Conservation (phyloP, 2,113 vertebrate genomes). For the Gadus chalcogrammus region DNA sequence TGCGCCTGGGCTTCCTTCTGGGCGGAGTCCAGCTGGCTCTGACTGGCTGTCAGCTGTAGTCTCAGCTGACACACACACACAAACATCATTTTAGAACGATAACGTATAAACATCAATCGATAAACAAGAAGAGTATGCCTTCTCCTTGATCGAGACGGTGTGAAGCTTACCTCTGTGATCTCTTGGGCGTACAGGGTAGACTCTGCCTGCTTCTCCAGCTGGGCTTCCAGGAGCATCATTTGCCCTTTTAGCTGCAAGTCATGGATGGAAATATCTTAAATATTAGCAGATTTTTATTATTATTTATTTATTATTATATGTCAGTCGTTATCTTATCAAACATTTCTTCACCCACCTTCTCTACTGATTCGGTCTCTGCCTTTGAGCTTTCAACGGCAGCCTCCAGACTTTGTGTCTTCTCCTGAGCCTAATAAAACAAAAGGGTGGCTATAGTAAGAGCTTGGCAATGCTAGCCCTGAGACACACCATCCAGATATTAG, state of each 20-base stretch:
- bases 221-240: slow-evolving; percentile 81
- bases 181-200: slow-evolving; percentile 77
- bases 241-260: slow-evolving; percentile 79
- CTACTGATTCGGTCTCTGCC: slow-evolving; percentile 78
- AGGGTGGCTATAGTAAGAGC: slow-evolving; percentile 3
- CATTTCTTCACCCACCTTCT: slow-evolving; percentile 70
- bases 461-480: not conserved
- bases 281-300: no score
- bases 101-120: not conserved
- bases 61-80: slow-evolving; percentile 71
- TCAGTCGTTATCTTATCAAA: no score
- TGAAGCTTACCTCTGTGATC: slow-evolving; percentile 71
- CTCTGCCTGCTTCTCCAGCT: slow-evolving; percentile 85
- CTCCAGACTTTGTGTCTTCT: slow-evolving; percentile 79
- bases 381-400: slow-evolving; percentile 70
- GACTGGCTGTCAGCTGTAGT: slow-evolving; percentile 79
- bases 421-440: slow-evolving; percentile 68
- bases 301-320: no score
- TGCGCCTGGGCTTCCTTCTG: slow-evolving; percentile 83
- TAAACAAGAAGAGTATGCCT: not conserved
- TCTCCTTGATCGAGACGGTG: not conserved
- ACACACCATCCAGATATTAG: no score
- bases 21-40: slow-evolving; percentile 78
- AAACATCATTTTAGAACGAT: no score
- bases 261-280: slow-evolving; percentile 6